Percentiles rank a stretch among this genome's conserved stretches.
Conservation (phyloP, 35 echinoderm and acorn worm genomes). For the Strongylocentrotus purpuratus region DNA sequence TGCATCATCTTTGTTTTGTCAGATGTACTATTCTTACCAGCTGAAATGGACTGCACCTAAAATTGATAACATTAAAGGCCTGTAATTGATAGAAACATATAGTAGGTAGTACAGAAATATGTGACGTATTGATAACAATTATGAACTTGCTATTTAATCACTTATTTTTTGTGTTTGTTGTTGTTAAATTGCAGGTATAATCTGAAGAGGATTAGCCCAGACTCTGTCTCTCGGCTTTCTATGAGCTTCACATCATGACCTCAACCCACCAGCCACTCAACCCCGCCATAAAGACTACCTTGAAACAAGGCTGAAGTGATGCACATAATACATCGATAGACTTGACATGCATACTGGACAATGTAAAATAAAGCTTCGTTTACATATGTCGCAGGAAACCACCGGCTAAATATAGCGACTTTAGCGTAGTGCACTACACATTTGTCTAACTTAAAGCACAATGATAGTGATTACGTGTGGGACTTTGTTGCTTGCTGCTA, state of each 20-base stretch:
- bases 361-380: background rate
- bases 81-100: background rate
- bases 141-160: background rate
- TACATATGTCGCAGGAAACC: too few relatives aligned
- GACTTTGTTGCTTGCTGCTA: too few relatives aligned
- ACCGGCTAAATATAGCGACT: too few relatives aligned
- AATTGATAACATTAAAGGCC: too few relatives aligned
- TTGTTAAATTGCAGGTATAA: constrained; percentile 25
- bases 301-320: background rate
- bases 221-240: constrained; percentile 20
- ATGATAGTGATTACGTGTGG: too few relatives aligned
- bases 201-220: background rate
- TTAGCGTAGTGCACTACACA: too few relatives aligned
- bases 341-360: background rate
- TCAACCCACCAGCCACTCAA: background rate
- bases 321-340: background rate
- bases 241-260: constrained; percentile 15
- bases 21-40: too few relatives aligned
- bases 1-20: too few relatives aligned
- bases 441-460: too few relatives aligned
- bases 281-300: background rate
- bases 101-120: background rate
- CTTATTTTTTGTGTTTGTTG: background rate
- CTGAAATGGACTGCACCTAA: too few relatives aligned
- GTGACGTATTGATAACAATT: background rate